Evolutionary conservation across 2,888 invertebrate species (phyloP).

Genomic region (Automeris io): DNA sequence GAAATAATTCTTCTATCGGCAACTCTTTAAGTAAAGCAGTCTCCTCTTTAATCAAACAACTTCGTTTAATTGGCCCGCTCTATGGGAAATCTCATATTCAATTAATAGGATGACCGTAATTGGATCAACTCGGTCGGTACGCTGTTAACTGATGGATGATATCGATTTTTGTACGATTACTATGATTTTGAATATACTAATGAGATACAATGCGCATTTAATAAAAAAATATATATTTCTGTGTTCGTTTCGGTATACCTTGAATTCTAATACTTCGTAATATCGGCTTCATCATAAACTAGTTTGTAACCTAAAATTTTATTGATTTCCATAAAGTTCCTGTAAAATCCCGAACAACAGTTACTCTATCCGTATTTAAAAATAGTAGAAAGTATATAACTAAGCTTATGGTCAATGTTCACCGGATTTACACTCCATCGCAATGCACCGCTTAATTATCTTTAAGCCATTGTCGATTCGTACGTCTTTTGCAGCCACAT

Average conservation of each 20-base stretch:
- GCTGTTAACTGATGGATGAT: constrained; percentile 40
- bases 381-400: constrained; percentile 10
- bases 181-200: too few species aligned
- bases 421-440: constrained; percentile 58
- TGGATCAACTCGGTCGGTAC: constrained; percentile 40
- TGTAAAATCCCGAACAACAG: too few species aligned
- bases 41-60: constrained; percentile 54
- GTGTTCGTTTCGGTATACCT: too few species aligned
- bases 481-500: constrained; percentile 68
- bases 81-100: constrained; percentile 46
- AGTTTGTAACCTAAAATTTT: too few species aligned
- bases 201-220: too few species aligned
- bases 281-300: too few species aligned
- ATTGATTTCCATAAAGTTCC: too few species aligned
- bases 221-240: too few species aligned
- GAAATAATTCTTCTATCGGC: constrained; percentile 44
- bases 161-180: constrained; percentile 39
- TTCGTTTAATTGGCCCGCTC: constrained; percentile 53
- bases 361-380: too few species aligned
- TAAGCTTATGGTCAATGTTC: constrained; percentile 37
- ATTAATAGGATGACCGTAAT: constrained; percentile 56
- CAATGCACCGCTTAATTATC: constrained; percentile 44
- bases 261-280: too few species aligned
- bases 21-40: constrained; percentile 47
- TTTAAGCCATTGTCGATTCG: constrained; percentile 42